Evolutionary conservation across 2,797 vertebrate genomes (phyloP).

Genomic region (Betta splendens): DNA sequence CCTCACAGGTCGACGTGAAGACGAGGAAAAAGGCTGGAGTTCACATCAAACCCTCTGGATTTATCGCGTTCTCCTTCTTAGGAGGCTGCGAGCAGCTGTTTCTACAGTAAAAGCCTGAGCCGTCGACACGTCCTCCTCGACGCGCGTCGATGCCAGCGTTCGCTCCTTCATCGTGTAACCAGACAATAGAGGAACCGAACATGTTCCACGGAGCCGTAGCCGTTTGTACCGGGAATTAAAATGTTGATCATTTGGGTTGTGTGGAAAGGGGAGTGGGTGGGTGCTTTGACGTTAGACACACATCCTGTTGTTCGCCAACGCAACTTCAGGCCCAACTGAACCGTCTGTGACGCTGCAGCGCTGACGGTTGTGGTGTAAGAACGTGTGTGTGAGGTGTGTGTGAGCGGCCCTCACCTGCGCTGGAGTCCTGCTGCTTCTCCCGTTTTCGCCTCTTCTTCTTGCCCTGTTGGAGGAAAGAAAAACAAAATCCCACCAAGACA

Average conservation of each 20-base stretch:
- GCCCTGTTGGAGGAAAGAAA: conserved; percentile 80
- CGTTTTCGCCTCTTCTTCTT: conserved; percentile 97
- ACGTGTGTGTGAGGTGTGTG: not conserved
- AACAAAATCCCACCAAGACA: conserved; percentile 30
- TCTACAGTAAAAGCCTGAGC: too few species aligned
- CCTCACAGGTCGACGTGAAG: too few species aligned
- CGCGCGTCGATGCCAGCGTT: too few species aligned
- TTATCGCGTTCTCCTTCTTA: too few species aligned
- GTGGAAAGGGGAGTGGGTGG: conserved; percentile 66
- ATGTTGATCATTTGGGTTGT: conserved; percentile 42
- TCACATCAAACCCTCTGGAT: too few species aligned
- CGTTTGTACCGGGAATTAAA: conserved; percentile 12
- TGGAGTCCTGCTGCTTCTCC: conserved; percentile 96
- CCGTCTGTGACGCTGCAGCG: conserved; percentile 12
- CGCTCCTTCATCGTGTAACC: too few species aligned
- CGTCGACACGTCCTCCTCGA: too few species aligned
- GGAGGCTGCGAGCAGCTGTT: too few species aligned
- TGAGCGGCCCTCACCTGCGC: conserved; percentile 82
- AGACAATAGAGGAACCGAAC: too few species aligned
- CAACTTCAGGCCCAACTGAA: conserved; percentile 21
- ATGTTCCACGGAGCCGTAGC: too few species aligned
- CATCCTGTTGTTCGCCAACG: conserved; percentile 57
- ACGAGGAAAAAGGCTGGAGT: too few species aligned
- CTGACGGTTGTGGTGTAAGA: not conserved
- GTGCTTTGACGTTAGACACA: conserved; percentile 58